Evolutionary conservation across 1,140 invertebrate species (phyloP).

Genomic region (Brachystomella parvula): DNA sequence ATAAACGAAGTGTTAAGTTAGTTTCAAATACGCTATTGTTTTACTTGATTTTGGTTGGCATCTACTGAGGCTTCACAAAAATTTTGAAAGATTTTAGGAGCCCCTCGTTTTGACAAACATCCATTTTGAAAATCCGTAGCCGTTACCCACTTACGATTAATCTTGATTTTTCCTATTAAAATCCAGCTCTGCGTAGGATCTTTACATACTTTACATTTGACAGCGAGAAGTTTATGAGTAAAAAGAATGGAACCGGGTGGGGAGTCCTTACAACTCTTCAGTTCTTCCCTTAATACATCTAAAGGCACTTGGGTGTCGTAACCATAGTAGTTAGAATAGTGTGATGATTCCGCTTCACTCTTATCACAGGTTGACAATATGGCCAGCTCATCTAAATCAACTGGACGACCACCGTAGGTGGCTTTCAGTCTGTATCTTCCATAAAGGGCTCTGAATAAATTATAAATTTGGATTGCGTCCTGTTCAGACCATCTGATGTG

Average conservation of each 20-base stretch:
- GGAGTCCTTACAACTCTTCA: slow-evolving; percentile 11
- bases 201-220: slow-evolving; percentile 29
- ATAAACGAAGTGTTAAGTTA: background rate
- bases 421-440: slow-evolving; percentile 36
- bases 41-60: background rate
- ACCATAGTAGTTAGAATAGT: background rate
- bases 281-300: slow-evolving; percentile 14
- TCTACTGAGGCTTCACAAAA: background rate
- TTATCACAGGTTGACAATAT: background rate
- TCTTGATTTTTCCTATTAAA: slow-evolving; percentile 38
- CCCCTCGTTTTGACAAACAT: slow-evolving; percentile 24
- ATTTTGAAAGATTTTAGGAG: background rate
- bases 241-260: slow-evolving; percentile 29
- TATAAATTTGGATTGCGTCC: slow-evolving; percentile 37
- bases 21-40: background rate
- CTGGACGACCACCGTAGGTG: slow-evolving; percentile 30
- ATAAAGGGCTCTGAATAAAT: slow-evolving; percentile 38
- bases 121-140: slow-evolving; percentile 36
- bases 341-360: background rate
- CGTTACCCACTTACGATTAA: slow-evolving; percentile 40
- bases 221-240: slow-evolving; percentile 27
- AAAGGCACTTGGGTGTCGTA: background rate
- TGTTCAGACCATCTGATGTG: slow-evolving; percentile 36
- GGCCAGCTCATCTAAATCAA: slow-evolving; percentile 36
- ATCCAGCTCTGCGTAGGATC: slow-evolving; percentile 34